Evolutionary conservation across 2,888 invertebrate genomes (phyloP), one percentile per base, ranked within the genome.

Genomic region (Lasioglossum villosulum): DNA sequence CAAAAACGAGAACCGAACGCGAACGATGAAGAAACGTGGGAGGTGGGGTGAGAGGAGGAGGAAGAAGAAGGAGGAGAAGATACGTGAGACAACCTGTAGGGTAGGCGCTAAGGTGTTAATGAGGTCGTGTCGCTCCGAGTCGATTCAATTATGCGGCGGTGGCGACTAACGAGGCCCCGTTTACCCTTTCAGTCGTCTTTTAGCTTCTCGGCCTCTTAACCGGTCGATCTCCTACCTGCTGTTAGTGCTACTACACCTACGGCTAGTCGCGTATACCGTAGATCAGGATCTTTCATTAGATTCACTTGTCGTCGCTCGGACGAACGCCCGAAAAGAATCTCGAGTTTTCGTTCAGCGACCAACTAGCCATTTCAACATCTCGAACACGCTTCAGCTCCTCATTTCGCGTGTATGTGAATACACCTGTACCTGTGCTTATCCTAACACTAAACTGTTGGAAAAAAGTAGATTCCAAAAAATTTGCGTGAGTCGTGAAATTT

Each of bases 51-150:
- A 80, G 82, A 45, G 74, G 73, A 71, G 48, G 70, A 72, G 75
- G 75, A 59, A 72, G 63, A 66, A 79, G 86, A 78, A 76, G 78
- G 78, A 79, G 88, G 89, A 90, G 92, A 90, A 88, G 92, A 93
- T 94, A 94, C 92, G 93, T 94, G 94, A 93, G 94, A 93, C 92
- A 94, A 93, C 94, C 94, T 94, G 94, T 94, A 94, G 94, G 90
- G 92, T 91, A 92, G 93, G 93, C 93, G 93, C 93, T 93, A 93
- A 95, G 94, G 95, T 95, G 95, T 95, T 95, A 95, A 95, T 94
- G 95, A 95, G 95, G 94, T 95, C 94, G 94, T 95, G 95, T 95
- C 94, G 94, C 93, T 94, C 93, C 92, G 92, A 94, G 94, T 94
- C 94, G 94, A 94, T 94, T 95, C 94, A 95, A 95, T 95, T 95